Base-by-base conservation (phyloP, 2,888 invertebrate species). In the Hyposoter dolosus region DNA sequence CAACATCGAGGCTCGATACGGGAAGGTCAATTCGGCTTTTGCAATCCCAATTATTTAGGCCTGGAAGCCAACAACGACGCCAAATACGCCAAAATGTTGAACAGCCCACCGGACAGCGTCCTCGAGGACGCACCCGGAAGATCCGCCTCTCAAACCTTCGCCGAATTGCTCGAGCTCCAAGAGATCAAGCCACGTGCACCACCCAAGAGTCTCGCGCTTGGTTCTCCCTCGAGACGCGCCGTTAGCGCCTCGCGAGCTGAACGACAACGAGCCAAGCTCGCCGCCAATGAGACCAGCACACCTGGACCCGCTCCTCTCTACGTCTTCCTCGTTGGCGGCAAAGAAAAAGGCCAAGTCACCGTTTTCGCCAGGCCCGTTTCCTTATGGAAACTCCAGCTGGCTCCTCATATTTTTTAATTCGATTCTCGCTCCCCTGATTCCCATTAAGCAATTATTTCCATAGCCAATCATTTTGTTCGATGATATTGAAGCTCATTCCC, bases 271-370 rank as follows among this genome's bases (percentile, higher is more conserved):
- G 91, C 93, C 53, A 92, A 93, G 88, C 90, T 94, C 83, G 92
- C 92, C 71, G 93, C 93, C 10, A 85, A 89, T 45, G 92, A 92
- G 60, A 90, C 92, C 10, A 90, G 92, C 4, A 91, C 94, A 1
- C 95, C 95, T 17, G 94, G 94, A 9, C 95, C 94, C 32, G 94
- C 95, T 53, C 95, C 95, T 0, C 93, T 96, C 60, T 96, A 96
- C 90, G 95, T 97, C 86, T 97, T 96, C 91, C 92, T 98, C 82
- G 95, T 97, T 84, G 98, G 98, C 0, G 98, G 98, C 0, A 96
- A 96, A 90, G 98, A 98, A 93, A 96, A 97, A 72, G 96, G 97
- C 17, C 97, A 97, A 90, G 96, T 96, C 3, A 97, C 97, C 19
- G 95, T 96, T 81, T 96, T 97, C 90, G 96, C 97, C 91, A 95